Base-by-base conservation (phyloP, 2,113 vertebrate species). In the Gymnogyps californianus region DNA sequence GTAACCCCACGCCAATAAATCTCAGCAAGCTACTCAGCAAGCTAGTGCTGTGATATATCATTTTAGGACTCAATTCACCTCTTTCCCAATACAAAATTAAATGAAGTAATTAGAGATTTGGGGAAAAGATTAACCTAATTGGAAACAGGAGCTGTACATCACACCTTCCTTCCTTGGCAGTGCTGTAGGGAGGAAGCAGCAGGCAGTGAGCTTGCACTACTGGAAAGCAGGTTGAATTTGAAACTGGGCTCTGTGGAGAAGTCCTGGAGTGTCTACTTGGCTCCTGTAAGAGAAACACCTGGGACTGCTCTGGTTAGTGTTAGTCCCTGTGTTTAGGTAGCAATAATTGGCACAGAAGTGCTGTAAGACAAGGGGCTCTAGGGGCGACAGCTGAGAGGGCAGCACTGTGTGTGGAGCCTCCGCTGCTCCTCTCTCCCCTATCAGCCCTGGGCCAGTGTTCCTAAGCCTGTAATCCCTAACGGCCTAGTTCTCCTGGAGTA, bases 401-500 rank as follows among this genome's bases (percentile, higher is more conserved):
- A 65, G 47, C 8, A 11, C 24, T 72, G 34, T 11, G 16, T 51
- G 20, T 52, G 36, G 62, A 87, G 26, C 28, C 32, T 71, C 31
- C 1, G 1, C 31, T 65, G 49, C 38, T 92, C 22, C 34, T 49
- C n/a, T 61, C 69, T 70, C 22, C 29, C 34, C 62, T 80, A 1
- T 44, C 21, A 72, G 26, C 26, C 29, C 26, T 34, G 8, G n/a
- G 31, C 44, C 25, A 26, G 34, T n/a, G 34, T 62, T 80, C 31
- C 40, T 44, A 44, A 90, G 8, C 36, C 78, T 85, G 18, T 42
- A 65, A 74, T 62, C 76, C 64, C 54, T 15, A 36, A 24, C 52
- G 5, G 2, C 16, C 9, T 38, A 5, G 6, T 21, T 91, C 9
- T 65, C 71, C 20, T 9, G 0, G 1, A 22, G 10, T 66, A 40